Conservation (phyloP, 2,113 vertebrate species). For the Nibea coibor region DNA sequence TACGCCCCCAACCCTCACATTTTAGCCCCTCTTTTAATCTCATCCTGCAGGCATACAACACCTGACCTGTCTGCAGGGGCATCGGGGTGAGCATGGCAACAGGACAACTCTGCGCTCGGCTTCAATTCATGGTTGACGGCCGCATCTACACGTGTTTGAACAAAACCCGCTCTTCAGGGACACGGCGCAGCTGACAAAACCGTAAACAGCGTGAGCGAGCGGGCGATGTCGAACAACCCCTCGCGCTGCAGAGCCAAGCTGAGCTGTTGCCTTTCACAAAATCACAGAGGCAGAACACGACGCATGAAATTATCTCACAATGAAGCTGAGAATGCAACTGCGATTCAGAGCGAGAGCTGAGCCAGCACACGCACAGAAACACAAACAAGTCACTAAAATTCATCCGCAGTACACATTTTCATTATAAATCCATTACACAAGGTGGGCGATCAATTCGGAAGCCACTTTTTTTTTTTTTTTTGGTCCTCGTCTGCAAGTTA, state of each 20-base stretch:
- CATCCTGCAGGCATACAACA: not conserved
- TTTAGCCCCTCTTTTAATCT: not conserved
- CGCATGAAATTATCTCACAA: conserved; percentile 28
- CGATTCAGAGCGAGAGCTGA: conserved; percentile 21
- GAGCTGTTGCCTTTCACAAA: not conserved
- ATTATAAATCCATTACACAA: conserved; percentile 36
- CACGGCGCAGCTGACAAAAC: conserved; percentile 47
- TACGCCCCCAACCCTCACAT: not conserved
- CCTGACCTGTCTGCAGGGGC: not conserved
- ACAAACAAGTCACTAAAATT: conserved; percentile 5
- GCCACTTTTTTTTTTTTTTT: not conserved
- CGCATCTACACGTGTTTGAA: conserved; percentile 28
- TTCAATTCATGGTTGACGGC: not conserved
- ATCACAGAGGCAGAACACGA: not conserved
- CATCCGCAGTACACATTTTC: conserved; percentile 9
- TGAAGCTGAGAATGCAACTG: conserved; percentile 28
- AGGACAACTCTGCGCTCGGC: not conserved
- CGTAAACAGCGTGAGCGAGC: conserved; percentile 16
- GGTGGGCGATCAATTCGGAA: conserved; percentile 5
- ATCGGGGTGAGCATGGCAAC: not conserved
- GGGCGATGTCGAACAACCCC: conserved; percentile 22
- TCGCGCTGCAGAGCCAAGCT: conserved; percentile 12
- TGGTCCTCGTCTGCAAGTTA: conserved; percentile 26
- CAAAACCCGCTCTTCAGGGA: conserved; percentile 27
- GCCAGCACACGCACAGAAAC: not conserved